Evolutionary conservation across 2,888 invertebrate species (phyloP).

Genomic region (Amphimallon solstitiale): DNA sequence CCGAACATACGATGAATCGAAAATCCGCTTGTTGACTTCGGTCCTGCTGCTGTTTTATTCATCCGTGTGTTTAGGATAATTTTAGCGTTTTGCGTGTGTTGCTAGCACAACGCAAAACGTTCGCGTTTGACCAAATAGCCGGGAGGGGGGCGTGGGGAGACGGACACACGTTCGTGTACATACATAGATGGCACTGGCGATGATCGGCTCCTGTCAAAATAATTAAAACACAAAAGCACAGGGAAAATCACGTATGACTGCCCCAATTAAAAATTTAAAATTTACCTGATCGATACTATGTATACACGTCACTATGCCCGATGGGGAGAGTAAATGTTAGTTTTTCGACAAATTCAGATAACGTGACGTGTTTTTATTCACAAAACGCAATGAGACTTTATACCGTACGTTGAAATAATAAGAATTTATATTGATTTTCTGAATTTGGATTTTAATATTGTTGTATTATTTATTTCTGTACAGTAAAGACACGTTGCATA

Average conservation of each 20-base stretch:
- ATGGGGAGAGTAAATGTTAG: too few species aligned
- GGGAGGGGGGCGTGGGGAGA: neutral
- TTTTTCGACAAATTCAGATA: too few species aligned
- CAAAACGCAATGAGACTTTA: too few species aligned
- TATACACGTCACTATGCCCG: neutral
- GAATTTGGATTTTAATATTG: too few species aligned
- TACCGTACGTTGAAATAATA: too few species aligned
- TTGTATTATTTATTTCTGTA: too few species aligned
- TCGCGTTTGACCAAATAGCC: too few species aligned
- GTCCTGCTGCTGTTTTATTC: slow-evolving; percentile 15
- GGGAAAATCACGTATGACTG: slow-evolving; percentile 30
- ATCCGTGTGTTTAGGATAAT: slow-evolving; percentile 6
- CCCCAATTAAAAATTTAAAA: slow-evolving; percentile 26
- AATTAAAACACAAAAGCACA: slow-evolving; percentile 19
- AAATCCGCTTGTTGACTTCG: slow-evolving; percentile 4
- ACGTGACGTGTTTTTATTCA: too few species aligned
- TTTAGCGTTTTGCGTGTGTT: slow-evolving; percentile 6
- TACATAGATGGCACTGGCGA: neutral
- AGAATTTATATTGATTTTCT: too few species aligned
- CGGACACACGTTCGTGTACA: too few species aligned
- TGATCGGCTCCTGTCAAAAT: slow-evolving; percentile 16
- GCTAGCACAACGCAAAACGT: too few species aligned
- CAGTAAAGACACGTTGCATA: too few species aligned
- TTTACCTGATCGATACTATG: slow-evolving; percentile 1
- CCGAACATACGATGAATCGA: slow-evolving; percentile 1